phyloP scores from a whole-genome alignment of 2,888 invertebrate species.

The Stenodema calcarata region DNA sequence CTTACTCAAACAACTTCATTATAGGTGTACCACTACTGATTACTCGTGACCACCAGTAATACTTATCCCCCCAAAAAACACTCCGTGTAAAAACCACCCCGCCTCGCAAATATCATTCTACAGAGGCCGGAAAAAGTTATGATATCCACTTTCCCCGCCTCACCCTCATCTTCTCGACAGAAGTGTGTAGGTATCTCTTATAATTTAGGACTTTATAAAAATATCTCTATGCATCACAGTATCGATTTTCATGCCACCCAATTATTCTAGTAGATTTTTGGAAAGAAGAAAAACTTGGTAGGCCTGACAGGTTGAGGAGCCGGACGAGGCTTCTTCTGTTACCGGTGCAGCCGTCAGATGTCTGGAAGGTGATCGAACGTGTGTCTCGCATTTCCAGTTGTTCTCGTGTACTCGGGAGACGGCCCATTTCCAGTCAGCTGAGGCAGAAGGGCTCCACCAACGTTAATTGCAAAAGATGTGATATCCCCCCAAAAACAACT shows the following conservation, averaged over 20 bases:
- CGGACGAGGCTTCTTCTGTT: background rate
- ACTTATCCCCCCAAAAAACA: too few relatives aligned
- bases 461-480: conserved; percentile 50
- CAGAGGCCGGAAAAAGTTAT: too few relatives aligned
- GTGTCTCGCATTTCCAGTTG: conserved; percentile 57
- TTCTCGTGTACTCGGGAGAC: conserved; percentile 56
- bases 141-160: too few relatives aligned
- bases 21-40: too few relatives aligned
- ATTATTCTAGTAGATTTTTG: conserved; percentile 11
- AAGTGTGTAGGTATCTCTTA: background rate
- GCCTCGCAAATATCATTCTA: too few relatives aligned
- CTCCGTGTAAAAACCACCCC: too few relatives aligned
- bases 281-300: conserved; percentile 18
- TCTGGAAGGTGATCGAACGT: conserved; percentile 76
- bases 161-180: background rate
- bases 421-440: conserved; percentile 57
- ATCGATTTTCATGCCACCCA: background rate
- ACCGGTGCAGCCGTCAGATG: conserved; percentile 68
- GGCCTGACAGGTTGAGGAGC: background rate
- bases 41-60: too few relatives aligned
- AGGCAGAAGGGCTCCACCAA: conserved; percentile 56
- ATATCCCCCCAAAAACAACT: too few relatives aligned
- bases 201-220: background rate
- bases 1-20: too few relatives aligned
- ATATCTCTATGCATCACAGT: background rate